phyloP scores from a whole-genome alignment of 2,797 vertebrate genomes.

The Falco novaeseelandiae region DNA sequence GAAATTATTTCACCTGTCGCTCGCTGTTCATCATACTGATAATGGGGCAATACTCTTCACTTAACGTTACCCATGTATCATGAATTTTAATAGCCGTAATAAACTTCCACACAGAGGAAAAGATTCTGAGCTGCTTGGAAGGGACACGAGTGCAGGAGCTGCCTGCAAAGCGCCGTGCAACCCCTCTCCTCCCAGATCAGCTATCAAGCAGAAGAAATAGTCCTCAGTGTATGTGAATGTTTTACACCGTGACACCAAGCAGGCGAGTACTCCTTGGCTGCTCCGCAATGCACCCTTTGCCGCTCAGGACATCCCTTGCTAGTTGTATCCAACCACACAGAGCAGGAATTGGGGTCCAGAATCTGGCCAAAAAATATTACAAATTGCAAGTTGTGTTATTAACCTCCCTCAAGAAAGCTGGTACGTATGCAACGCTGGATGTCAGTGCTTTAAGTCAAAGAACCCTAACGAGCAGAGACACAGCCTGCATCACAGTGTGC shows the following conservation, averaged over 20 bases:
- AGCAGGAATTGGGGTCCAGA: background rate
- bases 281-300: background rate
- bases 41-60: background rate
- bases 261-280: background rate
- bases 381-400: background rate
- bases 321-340: background rate
- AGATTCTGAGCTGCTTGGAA: background rate
- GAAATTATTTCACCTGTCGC: background rate
- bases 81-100: background rate
- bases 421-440: accelerated
- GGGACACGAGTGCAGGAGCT: background rate
- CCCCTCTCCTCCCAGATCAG: background rate
- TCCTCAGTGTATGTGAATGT: accelerated
- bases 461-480: background rate
- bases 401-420: background rate
- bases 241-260: background rate
- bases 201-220: background rate
- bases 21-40: background rate
- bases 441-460: background rate
- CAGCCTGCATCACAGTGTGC: background rate
- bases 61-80: background rate
- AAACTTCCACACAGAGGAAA: background rate
- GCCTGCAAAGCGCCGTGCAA: background rate
- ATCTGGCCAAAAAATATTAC: background rate
- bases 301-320: background rate